A percentile compares a stretch with the other conserved stretches of the same genome.
These are phyloP conservation scores for Styela plicata DNA, from an alignment of 23 tunicate genomes.

Conservation along the genomic window DNA sequence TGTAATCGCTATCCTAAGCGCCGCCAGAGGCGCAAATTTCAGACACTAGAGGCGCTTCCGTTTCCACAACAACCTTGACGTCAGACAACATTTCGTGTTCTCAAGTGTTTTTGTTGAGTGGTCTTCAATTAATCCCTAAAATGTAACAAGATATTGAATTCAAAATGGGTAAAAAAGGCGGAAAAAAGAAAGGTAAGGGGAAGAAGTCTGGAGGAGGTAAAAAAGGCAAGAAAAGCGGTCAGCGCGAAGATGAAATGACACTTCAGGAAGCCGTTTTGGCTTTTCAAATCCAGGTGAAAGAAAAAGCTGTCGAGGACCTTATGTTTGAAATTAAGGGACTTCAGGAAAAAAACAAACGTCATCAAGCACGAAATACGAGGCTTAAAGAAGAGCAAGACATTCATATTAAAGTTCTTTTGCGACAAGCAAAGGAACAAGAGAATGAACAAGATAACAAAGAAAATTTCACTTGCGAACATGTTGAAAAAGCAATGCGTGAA, in stretches of 20 bases:
- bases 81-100: neutral
- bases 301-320: conserved; percentile 80
- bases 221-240: conserved; percentile 53
- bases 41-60: conserved; percentile 1
- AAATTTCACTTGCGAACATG: conserved; percentile 68
- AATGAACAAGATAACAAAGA: conserved; percentile 54
- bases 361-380: conserved; percentile 64
- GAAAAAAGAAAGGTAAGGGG: conserved; percentile 45
- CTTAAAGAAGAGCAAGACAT: conserved; percentile 74
- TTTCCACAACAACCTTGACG: conserved; percentile 23
- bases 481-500: conserved; percentile 63
- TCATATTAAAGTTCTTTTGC: conserved; percentile 60
- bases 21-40: no score
- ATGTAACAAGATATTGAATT: neutral
- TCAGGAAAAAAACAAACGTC: conserved; percentile 73
- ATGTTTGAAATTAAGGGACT: conserved; percentile 80
- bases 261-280: conserved; percentile 86
- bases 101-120: no score
- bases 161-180: conserved; percentile 38
- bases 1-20: no score
- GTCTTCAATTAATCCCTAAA: no score
- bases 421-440: conserved; percentile 81
- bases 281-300: conserved; percentile 77
- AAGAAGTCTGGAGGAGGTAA: conserved; percentile 46
- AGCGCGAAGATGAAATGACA: conserved; percentile 90